Base-by-base conservation (phyloP, 1,140 invertebrate species). In the Macrostomum lignano region DNA sequence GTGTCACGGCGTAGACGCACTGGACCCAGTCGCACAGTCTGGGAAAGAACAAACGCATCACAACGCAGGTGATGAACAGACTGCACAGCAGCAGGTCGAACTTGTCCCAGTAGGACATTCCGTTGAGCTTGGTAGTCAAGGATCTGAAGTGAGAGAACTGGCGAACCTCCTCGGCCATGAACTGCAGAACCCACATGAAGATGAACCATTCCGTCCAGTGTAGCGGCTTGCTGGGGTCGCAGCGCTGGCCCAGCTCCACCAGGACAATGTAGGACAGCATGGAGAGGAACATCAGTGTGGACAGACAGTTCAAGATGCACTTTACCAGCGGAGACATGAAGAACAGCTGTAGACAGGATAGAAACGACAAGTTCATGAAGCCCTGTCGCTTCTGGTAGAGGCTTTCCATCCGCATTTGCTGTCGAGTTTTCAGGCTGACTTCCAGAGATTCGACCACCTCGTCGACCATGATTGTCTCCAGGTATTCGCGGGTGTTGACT, bases 31-130 rank as follows among this genome's bases (percentile, higher is more conserved):
- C 25, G 26, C 49, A 49, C 3, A 37, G 24, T 10, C 19, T 13
- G 3, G 25, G 31, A 17, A 15, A 6, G 23, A 24, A 24, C 23
- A 44, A 48, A 0, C 51, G 26, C 24, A 53, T 36, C 17, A 51
- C 36, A 19, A 55, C 39, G 14, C 49, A 45, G 1, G 45, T 15
- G 2, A 49, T 33, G 17, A 55, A 46, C 25, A 46, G 14, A 2
- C 42, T 3, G 38, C 51, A 52, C 40, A 52, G 44, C 10, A 43
- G 6, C 21, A 49, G 36, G 31, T 55, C 52, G 44, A 52, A 49
- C 13, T 38, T 35, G 34, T 55, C 54, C 52, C 52, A 55, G n/a
- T n/a, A n/a, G n/a, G n/a, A n/a, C 5, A 44, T 30, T 25, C 42
- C 45, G 2, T 25, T 26, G 33, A 42, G 48, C 48, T 50, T 52